Percentiles rank a stretch among this genome's conserved stretches.
These are phyloP conservation scores for Zaprionus nigranus DNA, from an alignment of 1,140 invertebrate species.

Conservation along the genomic window DNA sequence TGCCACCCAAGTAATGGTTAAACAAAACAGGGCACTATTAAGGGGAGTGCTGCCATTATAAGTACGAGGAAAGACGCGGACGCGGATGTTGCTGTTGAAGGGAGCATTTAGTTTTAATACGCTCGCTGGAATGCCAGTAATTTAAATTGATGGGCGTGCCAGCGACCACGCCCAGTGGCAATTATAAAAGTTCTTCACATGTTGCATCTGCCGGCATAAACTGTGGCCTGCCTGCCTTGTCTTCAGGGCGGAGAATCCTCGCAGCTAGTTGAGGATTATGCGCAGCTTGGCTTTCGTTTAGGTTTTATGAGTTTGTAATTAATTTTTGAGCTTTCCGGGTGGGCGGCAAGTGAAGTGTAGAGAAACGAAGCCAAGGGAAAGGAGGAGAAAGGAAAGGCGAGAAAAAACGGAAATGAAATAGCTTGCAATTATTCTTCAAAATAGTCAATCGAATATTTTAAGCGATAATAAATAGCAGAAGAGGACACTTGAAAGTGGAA, in stretches of 20 bases:
- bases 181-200: constrained; percentile 62
- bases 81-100: background rate
- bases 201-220: constrained; percentile 55
- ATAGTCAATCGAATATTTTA: constrained; percentile 79
- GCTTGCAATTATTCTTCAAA: constrained; percentile 82
- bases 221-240: background rate
- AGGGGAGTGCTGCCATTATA: no score
- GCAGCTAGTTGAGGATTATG: constrained; percentile 46
- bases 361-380: background rate
- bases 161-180: constrained; percentile 45
- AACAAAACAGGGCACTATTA: no score
- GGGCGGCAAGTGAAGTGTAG: background rate
- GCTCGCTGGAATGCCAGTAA: constrained; percentile 46
- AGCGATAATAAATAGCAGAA: background rate
- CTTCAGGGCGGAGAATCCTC: background rate
- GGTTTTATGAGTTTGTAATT: constrained; percentile 81
- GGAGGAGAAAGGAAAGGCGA: background rate
- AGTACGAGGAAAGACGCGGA: background rate
- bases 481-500: background rate
- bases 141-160: constrained; percentile 81
- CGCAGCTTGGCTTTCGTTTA: constrained; percentile 40
- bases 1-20: no score
- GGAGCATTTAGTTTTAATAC: constrained; percentile 42
- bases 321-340: constrained; percentile 58
- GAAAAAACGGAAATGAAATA: constrained; percentile 75